These are phyloP conservation scores for Trachelus troglodyta DNA, from an alignment of 2,888 invertebrate species.

Conservation along the genomic window DNA sequence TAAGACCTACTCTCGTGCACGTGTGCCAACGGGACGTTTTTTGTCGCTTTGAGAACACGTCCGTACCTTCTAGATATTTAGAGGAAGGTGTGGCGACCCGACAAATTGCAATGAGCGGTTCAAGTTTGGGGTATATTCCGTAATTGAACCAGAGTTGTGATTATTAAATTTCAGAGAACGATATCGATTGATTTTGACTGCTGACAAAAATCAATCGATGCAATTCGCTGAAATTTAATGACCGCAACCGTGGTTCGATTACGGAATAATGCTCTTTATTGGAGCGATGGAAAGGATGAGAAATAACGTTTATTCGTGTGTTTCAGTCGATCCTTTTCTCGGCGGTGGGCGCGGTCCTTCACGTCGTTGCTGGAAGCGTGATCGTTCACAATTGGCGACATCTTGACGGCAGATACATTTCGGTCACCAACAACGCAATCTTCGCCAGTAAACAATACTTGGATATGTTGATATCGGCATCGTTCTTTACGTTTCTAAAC, in stretches of 20 bases:
- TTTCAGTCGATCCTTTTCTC: slow-evolving; percentile 72
- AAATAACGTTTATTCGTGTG: slow-evolving; percentile 10
- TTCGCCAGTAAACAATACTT: slow-evolving; percentile 76
- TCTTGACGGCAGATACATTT: slow-evolving; percentile 52
- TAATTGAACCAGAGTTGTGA: too few species aligned
- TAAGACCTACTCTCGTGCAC: slow-evolving; percentile 37
- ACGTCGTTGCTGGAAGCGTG: slow-evolving; percentile 74
- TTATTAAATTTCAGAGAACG: too few species aligned
- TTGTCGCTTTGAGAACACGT: not conserved
- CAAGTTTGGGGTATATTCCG: not conserved
- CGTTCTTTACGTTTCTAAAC: slow-evolving; percentile 74
- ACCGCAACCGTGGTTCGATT: too few species aligned
- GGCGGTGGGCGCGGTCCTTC: slow-evolving; percentile 72
- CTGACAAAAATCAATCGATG: too few species aligned
- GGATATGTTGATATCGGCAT: slow-evolving; percentile 75
- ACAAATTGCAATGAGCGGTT: not conserved
- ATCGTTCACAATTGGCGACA: slow-evolving; percentile 70
- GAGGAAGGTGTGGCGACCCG: not conserved
- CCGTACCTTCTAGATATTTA: not conserved
- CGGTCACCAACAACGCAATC: slow-evolving; percentile 64
- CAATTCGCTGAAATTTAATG: too few species aligned
- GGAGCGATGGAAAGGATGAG: not conserved
- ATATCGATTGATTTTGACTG: too few species aligned
- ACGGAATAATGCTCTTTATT: not conserved
- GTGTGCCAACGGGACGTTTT: not conserved